Evolutionary conservation across 2,797 vertebrate species (phyloP).

Genomic region (Alosa sapidissima): DNA sequence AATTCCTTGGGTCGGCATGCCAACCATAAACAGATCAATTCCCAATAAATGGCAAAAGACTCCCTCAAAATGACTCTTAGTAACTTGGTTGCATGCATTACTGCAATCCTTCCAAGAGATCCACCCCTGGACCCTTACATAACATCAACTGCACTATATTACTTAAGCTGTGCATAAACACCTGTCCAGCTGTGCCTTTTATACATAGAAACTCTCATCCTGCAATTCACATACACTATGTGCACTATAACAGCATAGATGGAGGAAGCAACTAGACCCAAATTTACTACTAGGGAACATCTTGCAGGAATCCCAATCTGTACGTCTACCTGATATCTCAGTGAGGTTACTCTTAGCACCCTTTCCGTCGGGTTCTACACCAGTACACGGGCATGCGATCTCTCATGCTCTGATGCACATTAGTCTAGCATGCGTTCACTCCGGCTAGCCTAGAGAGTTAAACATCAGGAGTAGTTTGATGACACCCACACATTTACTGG

Average conservation of each 20-base stretch:
- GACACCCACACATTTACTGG: slow-evolving; percentile 50
- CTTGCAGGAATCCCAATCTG: slow-evolving; percentile 8
- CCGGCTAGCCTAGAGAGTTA: slow-evolving; percentile 39
- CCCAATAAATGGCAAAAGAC: neutral
- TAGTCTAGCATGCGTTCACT: slow-evolving; percentile 62
- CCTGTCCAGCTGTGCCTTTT: neutral
- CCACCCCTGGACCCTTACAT: neutral
- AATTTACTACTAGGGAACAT: neutral
- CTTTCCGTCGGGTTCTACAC: slow-evolving; percentile 39
- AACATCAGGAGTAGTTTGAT: slow-evolving; percentile 33
- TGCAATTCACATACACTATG: neutral
- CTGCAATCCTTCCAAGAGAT: neutral
- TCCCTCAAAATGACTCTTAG: neutral
- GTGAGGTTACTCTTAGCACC: slow-evolving; percentile 42
- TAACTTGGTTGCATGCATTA: neutral
- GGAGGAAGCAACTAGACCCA: neutral
- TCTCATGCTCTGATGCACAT: slow-evolving; percentile 69
- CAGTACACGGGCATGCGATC: slow-evolving; percentile 60
- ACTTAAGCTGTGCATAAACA: neutral
- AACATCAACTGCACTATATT: neutral
- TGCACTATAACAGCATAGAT: no score
- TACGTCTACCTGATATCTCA: slow-evolving; percentile 44
- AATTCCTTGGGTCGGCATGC: neutral
- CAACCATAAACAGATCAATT: neutral
- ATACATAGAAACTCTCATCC: neutral